Conservation (phyloP, 2,888 invertebrate genomes). For the Germaria angustata region DNA sequence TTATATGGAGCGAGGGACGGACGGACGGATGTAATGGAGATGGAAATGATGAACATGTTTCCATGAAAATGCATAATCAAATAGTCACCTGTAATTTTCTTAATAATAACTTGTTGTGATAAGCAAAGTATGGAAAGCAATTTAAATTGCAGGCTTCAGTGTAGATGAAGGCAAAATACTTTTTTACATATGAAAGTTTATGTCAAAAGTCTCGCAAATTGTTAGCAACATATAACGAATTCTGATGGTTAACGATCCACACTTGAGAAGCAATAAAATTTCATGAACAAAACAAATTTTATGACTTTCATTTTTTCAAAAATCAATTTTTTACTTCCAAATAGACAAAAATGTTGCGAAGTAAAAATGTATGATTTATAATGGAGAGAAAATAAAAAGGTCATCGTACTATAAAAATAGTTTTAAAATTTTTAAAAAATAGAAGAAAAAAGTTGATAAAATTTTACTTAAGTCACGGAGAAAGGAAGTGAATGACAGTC, state of each 20-base stretch:
- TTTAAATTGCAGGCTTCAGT: slow-evolving; percentile 4
- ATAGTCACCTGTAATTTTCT: slow-evolving; percentile 28
- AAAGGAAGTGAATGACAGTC: too few relatives aligned
- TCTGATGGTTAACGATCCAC: not conserved
- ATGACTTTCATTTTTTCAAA: too few relatives aligned
- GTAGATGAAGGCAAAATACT: not conserved
- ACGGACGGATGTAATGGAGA: not conserved
- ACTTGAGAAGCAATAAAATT: not conserved
- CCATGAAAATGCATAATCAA: slow-evolving; percentile 32
- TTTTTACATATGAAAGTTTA: not conserved
- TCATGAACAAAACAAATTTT: too few relatives aligned
- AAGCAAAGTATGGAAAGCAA: slow-evolving; percentile 26
- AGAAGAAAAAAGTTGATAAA: too few relatives aligned
- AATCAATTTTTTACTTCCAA: too few relatives aligned
- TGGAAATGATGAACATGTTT: not conserved
- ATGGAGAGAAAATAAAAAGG: too few relatives aligned
- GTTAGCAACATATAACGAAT: not conserved
- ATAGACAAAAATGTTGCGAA: too few relatives aligned
- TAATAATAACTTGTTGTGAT: slow-evolving; percentile 3
- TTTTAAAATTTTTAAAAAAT: too few relatives aligned
- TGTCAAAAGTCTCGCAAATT: not conserved
- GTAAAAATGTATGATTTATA: too few relatives aligned
- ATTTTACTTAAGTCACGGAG: too few relatives aligned
- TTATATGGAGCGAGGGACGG: not conserved
- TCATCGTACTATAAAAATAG: too few relatives aligned